Conservation (phyloP, 2,113 vertebrate species). For the Dromaius novaehollandiae region DNA sequence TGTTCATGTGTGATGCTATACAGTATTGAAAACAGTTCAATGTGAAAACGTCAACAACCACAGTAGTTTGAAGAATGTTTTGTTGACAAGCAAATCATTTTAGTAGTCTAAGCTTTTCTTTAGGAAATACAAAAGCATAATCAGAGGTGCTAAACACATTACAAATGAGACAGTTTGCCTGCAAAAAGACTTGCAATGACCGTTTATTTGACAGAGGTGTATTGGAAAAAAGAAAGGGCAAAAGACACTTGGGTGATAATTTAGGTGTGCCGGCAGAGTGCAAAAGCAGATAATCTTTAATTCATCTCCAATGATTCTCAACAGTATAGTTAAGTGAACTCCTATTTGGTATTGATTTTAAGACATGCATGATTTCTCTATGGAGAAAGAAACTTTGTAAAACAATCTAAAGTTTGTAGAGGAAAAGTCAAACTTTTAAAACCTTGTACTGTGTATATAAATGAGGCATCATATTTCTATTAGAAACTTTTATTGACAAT, state of each 20-base stretch:
- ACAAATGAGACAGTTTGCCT: not conserved
- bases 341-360: constrained; percentile 4
- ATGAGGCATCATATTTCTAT: not conserved
- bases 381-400: not conserved
- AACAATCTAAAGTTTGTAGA: not conserved
- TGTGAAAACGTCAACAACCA: not conserved
- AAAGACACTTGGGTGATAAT: not conserved
- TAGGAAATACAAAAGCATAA: not conserved
- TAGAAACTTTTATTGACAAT: not conserved
- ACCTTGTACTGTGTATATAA: not conserved
- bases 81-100: not conserved
- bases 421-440: not conserved
- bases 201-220: not conserved
- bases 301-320: not conserved
- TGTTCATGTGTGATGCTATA: not conserved
- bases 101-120: not conserved
- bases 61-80: not conserved
- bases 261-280: not conserved
- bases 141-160: not conserved
- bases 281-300: constrained; percentile 8
- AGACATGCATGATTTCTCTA: not conserved
- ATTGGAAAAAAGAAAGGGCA: not conserved
- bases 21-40: not conserved
- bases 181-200: not conserved
- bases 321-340: not conserved